phyloP scores from a whole-genome alignment of 2,797 vertebrate genomes.

The Peromyscus melanophrys region DNA sequence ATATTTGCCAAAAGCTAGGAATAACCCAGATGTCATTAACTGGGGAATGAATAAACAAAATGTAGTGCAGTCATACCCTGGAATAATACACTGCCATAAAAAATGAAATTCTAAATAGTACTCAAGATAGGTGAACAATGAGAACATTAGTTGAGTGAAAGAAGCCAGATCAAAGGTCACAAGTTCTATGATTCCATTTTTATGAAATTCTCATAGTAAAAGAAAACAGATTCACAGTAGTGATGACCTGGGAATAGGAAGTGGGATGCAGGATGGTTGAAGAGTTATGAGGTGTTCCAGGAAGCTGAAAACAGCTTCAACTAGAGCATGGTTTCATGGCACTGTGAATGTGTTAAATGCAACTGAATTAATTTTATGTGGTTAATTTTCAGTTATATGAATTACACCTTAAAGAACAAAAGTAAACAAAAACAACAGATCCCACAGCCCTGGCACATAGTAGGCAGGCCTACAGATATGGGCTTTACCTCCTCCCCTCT shows the following conservation, averaged over 20 bases:
- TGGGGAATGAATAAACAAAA: conserved; percentile 19
- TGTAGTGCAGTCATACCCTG: neutral
- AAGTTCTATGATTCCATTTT: neutral
- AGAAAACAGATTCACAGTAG: neutral
- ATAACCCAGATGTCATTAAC: neutral
- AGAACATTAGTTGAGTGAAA: conserved; percentile 41
- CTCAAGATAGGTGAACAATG: neutral
- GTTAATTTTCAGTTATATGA: conserved; percentile 40
- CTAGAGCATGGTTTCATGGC: neutral
- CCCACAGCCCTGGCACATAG: neutral
- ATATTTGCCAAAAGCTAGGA: neutral
- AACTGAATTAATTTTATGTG: neutral
- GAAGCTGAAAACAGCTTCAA: conserved; percentile 7
- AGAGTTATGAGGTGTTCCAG: neutral
- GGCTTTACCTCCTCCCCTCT: neutral
- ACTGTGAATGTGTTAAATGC: neutral
- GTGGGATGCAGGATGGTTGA: neutral
- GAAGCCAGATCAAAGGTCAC: neutral
- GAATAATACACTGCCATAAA: neutral
- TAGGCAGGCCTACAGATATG: neutral
- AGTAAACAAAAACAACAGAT: conserved; percentile 2
- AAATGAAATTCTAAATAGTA: neutral
- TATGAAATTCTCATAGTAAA: conserved; percentile 4
- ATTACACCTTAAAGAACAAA: conserved; percentile 42
- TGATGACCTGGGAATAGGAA: neutral